Base-by-base conservation (phyloP, 2,888 invertebrate species). In the Agrotis clavis region DNA sequence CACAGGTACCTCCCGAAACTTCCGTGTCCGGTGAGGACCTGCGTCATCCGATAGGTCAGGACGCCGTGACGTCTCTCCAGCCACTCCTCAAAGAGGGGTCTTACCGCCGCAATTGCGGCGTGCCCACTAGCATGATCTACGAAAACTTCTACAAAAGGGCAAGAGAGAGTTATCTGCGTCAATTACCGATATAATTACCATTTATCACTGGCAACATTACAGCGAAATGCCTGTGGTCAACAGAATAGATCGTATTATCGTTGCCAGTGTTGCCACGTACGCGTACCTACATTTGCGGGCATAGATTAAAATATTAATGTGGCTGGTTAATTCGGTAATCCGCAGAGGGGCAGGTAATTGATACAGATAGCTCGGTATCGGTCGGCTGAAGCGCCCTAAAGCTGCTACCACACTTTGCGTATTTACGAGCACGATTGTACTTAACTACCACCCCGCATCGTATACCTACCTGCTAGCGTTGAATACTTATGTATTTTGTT, bases 271-370 rank as follows among this genome's bases (percentile, higher is more conserved):
- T 57, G 64, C 69, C 60, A 63, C 77, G 67, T 67, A 71, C 63
- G 48, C 72, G 72, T 25, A 25, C 25, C 25, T 71, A 76, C 76
- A 81, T 83, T 81, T 84, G 87, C 71, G 84, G 79, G 77, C 75
- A 75, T 76, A 86, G 86, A 85, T 88, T 86, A 88, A 88, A 90
- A 88, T 88, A 90, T 88, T 86, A 86, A 87, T 85, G 86, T 75
- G 85, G 84, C 76, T 79, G 86, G 86, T 87, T 86, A 88, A 88
- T 87, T 88, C 86, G 88, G 87, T 83, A 83, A 86, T 84, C 86
- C 86, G 81, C 84, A 80, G 83, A 77, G 84, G 81, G 87, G 79
- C 74, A 80, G 82, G 87, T 89, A 89, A 89, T 88, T 89, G 87
- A 89, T 87, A 87, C 84, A 85, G 86, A 88, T 89, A 83, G 87